phyloP scores from a whole-genome alignment of 2,797 vertebrate genomes.

The Alauda arvensis region DNA sequence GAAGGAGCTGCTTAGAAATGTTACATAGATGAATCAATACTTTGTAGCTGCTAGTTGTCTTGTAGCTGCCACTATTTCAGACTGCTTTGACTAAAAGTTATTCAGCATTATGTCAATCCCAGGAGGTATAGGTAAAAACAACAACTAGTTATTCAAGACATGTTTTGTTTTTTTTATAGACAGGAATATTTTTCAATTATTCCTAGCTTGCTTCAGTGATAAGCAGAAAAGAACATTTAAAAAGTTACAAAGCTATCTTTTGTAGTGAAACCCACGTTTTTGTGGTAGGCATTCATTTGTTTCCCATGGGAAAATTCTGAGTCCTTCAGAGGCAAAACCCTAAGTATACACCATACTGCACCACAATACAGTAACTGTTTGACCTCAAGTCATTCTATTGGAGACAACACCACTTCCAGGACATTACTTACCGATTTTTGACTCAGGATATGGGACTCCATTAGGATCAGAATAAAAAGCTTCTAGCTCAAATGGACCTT shows the following conservation, averaged over 20 bases:
- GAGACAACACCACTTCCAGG: neutral
- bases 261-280: neutral
- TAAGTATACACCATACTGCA: neutral
- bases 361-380: neutral
- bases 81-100: neutral
- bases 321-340: neutral
- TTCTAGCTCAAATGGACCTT: constrained; percentile 76
- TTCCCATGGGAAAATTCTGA: neutral
- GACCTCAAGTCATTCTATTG: neutral
- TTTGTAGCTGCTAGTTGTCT: too few species aligned
- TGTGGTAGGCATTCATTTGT: neutral
- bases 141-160: neutral
- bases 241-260: neutral
- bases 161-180: neutral
- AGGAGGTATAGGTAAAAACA: neutral
- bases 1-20: neutral
- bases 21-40: neutral
- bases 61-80: neutral
- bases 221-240: neutral
- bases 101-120: neutral
- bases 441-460: constrained; percentile 75
- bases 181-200: neutral
- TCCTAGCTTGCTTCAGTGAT: neutral
- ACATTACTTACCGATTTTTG: constrained; percentile 75
- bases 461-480: constrained; percentile 77